Evolutionary conservation across 1,140 invertebrate species (phyloP), one percentile per base, ranked within the genome.

Genomic region (Papilio aristodemus): DNA sequence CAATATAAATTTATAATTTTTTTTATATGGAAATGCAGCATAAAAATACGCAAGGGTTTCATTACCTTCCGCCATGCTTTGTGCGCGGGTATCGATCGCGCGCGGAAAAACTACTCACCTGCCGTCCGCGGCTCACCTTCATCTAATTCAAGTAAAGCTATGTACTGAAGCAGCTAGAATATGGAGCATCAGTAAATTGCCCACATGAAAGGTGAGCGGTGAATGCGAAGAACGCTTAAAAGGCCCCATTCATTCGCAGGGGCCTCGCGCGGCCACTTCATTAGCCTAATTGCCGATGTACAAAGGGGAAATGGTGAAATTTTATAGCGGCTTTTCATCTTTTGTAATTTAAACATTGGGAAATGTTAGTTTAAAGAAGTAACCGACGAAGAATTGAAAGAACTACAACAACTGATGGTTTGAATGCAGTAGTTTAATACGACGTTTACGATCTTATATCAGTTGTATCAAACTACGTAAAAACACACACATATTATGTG

Each of bases 281-380:
- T 89, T 90, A 89, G 85, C 80, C 86, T 90, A 90, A 90, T 90
- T 89, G 86, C 86, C 60, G 68, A 76, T 72, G 67, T 72, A 88
- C 86, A 89, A 89, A 88, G 81, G 83, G 83, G 80, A 81, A 89
- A 89, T 83, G 80, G 83, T 79, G 80, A 81, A 90, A 85, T 90
- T 88, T 89, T 89, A 87, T 86, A 81, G 85, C 79, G 67, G 77
- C 83, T 87, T 85, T 87, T 87, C 88, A 85, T 89, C 85, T 88
- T 86, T 88, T 87, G 86, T 87, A 84, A 72, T 67, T 78, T 79
- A 83, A 87, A 86, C 84, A 84, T 84, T 73, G 38, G 70, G 73
- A 83, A 79, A 74, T 74, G 69, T 62, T 70, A 62, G 14, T 38
- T 62, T 32, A 36, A 58, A 59, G 57, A 36, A 27, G 25, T 36